Evolutionary conservation across 2,113 vertebrate species (phyloP), one percentile per base, ranked within the genome.

Genomic region (Chlorocebus sabaeus): DNA sequence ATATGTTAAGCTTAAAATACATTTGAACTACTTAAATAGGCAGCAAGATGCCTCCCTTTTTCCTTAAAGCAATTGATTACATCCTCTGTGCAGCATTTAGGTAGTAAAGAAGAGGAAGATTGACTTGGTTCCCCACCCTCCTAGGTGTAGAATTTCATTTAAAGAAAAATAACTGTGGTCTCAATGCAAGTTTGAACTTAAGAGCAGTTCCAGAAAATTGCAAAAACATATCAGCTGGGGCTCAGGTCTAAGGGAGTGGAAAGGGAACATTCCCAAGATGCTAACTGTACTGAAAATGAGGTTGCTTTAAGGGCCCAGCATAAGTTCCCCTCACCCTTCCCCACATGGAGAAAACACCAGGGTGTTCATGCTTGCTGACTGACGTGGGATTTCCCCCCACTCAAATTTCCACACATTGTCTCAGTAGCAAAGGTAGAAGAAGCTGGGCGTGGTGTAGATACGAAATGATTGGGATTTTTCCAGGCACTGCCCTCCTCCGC

Each of bases 21-120:
- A 93, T 81, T 84, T 80, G 76, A 91, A 52, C 6, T 27, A n/a
- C 61, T 35, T 72, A 72, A 43, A 45, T 35, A 88, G 67, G 57
- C 38, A 85, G 61, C 90, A 40, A 17, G n/a, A 35, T 20, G 6
- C 22, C 50, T 83, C 35, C 8, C 1, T 89, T 5, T 92, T 87
- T 95, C 45, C 79, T 95, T 73, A 61, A 38, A 50, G 38, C 67
- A 67, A 73, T 9, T 76, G 70, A 64, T 45, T 70, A 11, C 1
- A 2, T 81, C 52, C 14, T 79, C 30, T 86, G 16, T n/a, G 90
- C 61, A 82, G 59, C 80, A 10, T 75, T 73, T 93, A 70, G 20
- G 35, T 20, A 20, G 1, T 81, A 45, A 86, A 78, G 25, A 73
- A 68, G 52, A 82, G 48, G 11, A 55, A 48, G 11, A 30, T 35